Evolutionary conservation across 2,797 vertebrate genomes (phyloP).

Genomic region (Diglossa cyanea): DNA sequence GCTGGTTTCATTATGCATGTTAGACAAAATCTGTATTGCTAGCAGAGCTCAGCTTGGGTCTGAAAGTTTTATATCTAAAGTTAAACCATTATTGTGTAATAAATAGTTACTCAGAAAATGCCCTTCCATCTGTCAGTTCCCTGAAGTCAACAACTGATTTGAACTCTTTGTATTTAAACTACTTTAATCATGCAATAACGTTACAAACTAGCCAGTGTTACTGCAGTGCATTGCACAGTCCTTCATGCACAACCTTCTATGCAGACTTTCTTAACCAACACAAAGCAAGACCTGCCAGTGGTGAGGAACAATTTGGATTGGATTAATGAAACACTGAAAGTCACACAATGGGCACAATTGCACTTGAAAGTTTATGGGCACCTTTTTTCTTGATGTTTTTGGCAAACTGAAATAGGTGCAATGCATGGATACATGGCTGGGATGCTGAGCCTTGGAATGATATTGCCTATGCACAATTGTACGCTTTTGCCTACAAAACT

Average conservation of each 20-base stretch:
- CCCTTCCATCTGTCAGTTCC: constrained; percentile 66
- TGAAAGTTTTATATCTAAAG: constrained; percentile 71
- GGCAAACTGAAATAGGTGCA: not conserved
- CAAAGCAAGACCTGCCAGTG: not conserved
- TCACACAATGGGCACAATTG: not conserved
- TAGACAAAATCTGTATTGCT: constrained; percentile 77
- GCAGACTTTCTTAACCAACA: not conserved
- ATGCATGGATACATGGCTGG: not conserved
- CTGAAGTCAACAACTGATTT: constrained; percentile 53
- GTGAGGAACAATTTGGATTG: not conserved
- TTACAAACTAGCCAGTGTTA: constrained; percentile 34
- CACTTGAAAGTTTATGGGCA: not conserved
- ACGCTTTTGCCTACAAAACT: not conserved
- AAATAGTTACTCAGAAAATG: constrained; percentile 66
- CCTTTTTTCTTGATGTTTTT: not conserved
- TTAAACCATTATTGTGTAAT: constrained; percentile 67
- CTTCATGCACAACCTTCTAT: not conserved
- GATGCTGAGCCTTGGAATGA: not conserved
- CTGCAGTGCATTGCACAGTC: not conserved
- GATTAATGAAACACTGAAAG: not conserved
- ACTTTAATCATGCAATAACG: constrained; percentile 52
- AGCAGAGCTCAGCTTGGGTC: constrained; percentile 72
- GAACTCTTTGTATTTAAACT: constrained; percentile 62
- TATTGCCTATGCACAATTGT: fast-evolving
- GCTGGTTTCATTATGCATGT: constrained; percentile 78